Base-by-base conservation (phyloP, 2,113 vertebrate species). In the Archocentrus centrarchus region DNA sequence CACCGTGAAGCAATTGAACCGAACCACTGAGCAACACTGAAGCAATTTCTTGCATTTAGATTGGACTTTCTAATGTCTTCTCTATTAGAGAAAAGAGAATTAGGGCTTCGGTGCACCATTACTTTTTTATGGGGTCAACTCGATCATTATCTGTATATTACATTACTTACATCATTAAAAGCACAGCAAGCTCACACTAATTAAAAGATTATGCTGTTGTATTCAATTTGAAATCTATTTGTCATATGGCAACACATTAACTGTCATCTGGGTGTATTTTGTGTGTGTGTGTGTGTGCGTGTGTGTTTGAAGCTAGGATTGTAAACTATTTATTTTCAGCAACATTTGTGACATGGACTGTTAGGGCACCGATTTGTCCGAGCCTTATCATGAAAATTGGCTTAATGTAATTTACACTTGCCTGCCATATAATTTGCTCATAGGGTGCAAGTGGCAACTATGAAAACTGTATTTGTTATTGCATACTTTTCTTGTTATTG, bases 391-490 rank as follows among this genome's bases (percentile, higher is more conserved):
- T 78, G 55, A 66, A 58, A 83, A 80, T 75, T 81, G 81, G 20
- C 15, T 13, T 53, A 59, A 78, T 64, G 68, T 24, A 77, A 83
- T 81, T 37, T 32, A 18, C 68, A 50, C 32, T 37, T 17, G 2
- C 24, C 41, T 13, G 60, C 37, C 10, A 30, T 62, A 35, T 47
- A 62, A 77, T 64, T 81, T 1, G 0, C 77, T 63, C 35, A 79
- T 10, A 44, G 30, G 18, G 47, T 64, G 64, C 39, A 77, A 24
- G 59, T 37, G 30, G 17, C 27, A 41, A 76, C 35, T 77, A 50
- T 75, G 47, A 86, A 78, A 85, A 77, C 20, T 77, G 57, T 85
- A 82, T 82, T n/a, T 66, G 59, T 78, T 84, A 61, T 76, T 55
- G 59, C n/a, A 63, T 60, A 80, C 83, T 44, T 79, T 79, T 75